Evolutionary conservation across 2,888 invertebrate genomes (phyloP).

Genomic region (Euzophera pinguis): DNA sequence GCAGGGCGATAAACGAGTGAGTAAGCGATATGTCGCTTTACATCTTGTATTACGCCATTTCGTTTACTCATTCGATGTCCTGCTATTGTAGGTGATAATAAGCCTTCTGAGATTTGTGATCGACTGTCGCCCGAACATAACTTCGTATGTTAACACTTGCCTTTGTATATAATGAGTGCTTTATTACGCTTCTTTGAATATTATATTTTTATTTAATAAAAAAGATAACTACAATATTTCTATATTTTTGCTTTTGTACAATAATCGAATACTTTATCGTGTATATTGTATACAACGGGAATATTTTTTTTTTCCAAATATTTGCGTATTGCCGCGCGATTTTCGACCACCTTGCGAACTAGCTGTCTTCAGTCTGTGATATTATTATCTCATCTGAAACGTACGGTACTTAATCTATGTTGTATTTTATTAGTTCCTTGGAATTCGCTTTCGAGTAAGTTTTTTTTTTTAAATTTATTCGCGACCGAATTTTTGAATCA

Average conservation of each 20-base stretch:
- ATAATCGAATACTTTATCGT: conserved; percentile 24
- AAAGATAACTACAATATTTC: conserved; percentile 40
- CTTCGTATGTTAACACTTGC: conserved; percentile 10
- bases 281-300: conserved; percentile 12
- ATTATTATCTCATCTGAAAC: conserved; percentile 6
- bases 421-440: conserved; percentile 4
- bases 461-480: not conserved
- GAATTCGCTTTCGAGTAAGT: not conserved
- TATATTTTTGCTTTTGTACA: conserved; percentile 51
- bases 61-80: no score
- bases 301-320: not conserved
- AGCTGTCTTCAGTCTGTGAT: conserved; percentile 8
- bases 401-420: not conserved
- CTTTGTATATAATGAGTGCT: conserved; percentile 69
- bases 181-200: conserved; percentile 72
- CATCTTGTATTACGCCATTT: no score
- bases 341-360: not conserved
- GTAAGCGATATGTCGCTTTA: no score
- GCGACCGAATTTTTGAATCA: not conserved
- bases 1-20: no score
- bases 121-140: conserved; percentile 13
- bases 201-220: conserved; percentile 49
- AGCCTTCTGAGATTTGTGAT: not conserved
- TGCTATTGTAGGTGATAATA: no score
- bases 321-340: conserved; percentile 11